Base-by-base conservation (phyloP, 1,140 invertebrate species). In the Telenomus remus region DNA sequence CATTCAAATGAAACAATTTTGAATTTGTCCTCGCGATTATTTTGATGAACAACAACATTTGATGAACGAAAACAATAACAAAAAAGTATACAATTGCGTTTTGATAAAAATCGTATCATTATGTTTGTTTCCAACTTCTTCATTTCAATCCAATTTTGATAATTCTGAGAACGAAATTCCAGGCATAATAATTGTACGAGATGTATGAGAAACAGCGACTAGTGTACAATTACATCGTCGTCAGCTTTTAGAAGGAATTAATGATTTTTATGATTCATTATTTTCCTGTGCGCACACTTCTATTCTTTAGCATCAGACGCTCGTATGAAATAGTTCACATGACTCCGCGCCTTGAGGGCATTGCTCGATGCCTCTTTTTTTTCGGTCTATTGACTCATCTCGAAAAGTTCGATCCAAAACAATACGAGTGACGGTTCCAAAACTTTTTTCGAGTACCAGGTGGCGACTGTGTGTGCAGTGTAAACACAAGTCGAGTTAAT, bases 231-330 rank as follows among this genome's bases (percentile, higher is more conserved):
- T 64, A 64, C 39, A 63, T 44, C 47, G 46, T 64, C 51, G 43
- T 64, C 43, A 65, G 55, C 69, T 71, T 64, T 72, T 72, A 59
- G 55, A 65, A 33, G 12, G 55, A 73, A 51, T 65, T 73, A 53
- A 72, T 64, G 59, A 63, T 72, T 64, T 72, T 72, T 64, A 71
- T 55, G 59, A 71, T 63, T 48, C 57, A 63, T 63, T 71, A 71
- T 71, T 48, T 50, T 63, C 51, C 50, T 47, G 50, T 15, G 42
- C 51, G 7, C 19, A 27, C 19, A 27, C 27, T 37, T 51, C 47
- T 50, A 37, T 61, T 63, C 59, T 57, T 51, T n/a, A n/a, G n/a
- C 10, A 50, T 8, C 51, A 42, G 43, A 7, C 6, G 12, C 65
- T 59, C 12, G 48, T 46, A 47, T 12, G 42, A 64, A 72, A 72